These are phyloP conservation scores for Phrixothrix hirtus DNA, from an alignment of 2,888 invertebrate species.

Conservation along the genomic window DNA sequence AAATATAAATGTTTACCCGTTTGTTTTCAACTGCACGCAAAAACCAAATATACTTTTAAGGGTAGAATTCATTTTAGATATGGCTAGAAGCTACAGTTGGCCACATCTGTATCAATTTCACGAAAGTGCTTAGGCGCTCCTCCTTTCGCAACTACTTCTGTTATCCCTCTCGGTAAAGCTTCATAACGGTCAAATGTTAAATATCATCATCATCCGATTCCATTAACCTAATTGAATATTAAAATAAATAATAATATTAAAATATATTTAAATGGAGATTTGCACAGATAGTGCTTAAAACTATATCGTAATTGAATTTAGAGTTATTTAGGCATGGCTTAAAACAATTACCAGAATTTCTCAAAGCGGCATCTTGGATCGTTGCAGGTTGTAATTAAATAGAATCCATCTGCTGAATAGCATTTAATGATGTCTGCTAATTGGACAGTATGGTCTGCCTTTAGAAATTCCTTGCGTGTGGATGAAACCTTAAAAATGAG, in stretches of 20 bases:
- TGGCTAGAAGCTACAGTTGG: slow-evolving; percentile 31
- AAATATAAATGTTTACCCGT: slow-evolving; percentile 23
- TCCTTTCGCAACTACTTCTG: slow-evolving; percentile 19
- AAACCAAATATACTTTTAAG: slow-evolving; percentile 29
- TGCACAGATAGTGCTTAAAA: not conserved
- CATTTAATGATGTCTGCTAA: slow-evolving; percentile 43
- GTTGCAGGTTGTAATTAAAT: slow-evolving; percentile 8
- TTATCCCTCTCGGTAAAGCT: slow-evolving; percentile 11
- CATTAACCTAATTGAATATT: slow-evolving; percentile 29
- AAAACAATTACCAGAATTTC: slow-evolving; percentile 1
- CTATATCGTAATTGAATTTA: not conserved
- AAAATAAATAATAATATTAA: not conserved
- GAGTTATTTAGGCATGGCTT: slow-evolving; percentile 9
- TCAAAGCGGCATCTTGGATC: slow-evolving; percentile 15
- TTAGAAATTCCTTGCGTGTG: slow-evolving; percentile 13
- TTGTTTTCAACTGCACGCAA: slow-evolving; percentile 25
- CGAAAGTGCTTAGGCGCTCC: slow-evolving; percentile 29
- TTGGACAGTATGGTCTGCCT: slow-evolving; percentile 31
- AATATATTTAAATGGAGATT: not conserved
- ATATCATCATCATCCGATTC: slow-evolving; percentile 23
- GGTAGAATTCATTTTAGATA: slow-evolving; percentile 30
- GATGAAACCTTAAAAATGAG: slow-evolving; percentile 1
- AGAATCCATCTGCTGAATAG: slow-evolving; percentile 40
- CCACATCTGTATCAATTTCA: slow-evolving; percentile 33
- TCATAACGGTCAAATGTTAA: slow-evolving; percentile 28